phyloP scores from a whole-genome alignment of 2,113 vertebrate species.

The Cairina moschata region DNA sequence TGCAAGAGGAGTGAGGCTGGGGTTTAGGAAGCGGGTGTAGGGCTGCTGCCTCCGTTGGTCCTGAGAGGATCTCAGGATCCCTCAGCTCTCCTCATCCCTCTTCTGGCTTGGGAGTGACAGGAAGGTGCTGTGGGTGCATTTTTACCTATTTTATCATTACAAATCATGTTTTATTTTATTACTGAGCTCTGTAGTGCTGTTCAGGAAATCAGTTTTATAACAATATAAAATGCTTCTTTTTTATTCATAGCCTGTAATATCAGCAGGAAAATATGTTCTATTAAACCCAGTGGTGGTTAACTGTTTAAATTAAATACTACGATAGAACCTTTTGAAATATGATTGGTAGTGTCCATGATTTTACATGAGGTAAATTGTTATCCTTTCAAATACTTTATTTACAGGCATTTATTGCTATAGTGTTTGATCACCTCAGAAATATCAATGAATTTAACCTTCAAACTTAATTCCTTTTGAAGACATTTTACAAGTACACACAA shows the following conservation, averaged over 20 bases:
- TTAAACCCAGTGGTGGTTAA: not conserved
- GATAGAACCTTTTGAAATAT: not conserved
- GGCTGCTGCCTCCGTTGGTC: not conserved
- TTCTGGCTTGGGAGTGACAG: not conserved
- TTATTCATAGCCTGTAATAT: slow-evolving; percentile 14
- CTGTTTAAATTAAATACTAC: not conserved
- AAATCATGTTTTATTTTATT: slow-evolving; percentile 5
- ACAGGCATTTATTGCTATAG: not conserved
- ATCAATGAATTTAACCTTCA: not conserved
- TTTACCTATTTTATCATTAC: not conserved
- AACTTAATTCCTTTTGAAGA: not conserved
- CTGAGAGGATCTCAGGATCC: not conserved
- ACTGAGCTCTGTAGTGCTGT: not conserved
- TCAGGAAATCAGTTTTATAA: slow-evolving; percentile 17
- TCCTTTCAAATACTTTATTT: not conserved
- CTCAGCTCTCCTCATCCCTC: not conserved
- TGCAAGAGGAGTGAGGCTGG: not conserved
- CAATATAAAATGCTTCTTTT: slow-evolving; percentile 11
- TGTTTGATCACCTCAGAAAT: slow-evolving; percentile 4
- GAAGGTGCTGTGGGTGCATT: not conserved
- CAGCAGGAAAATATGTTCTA: slow-evolving; percentile 5
- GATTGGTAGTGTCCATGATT: not conserved
- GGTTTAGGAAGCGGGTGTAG: not conserved
- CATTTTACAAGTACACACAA: not conserved
- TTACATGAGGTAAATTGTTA: slow-evolving; percentile 9